These are phyloP conservation scores for Nanorana parkeri DNA, from an alignment of 2,113 vertebrate genomes.

Conservation along the genomic window DNA sequence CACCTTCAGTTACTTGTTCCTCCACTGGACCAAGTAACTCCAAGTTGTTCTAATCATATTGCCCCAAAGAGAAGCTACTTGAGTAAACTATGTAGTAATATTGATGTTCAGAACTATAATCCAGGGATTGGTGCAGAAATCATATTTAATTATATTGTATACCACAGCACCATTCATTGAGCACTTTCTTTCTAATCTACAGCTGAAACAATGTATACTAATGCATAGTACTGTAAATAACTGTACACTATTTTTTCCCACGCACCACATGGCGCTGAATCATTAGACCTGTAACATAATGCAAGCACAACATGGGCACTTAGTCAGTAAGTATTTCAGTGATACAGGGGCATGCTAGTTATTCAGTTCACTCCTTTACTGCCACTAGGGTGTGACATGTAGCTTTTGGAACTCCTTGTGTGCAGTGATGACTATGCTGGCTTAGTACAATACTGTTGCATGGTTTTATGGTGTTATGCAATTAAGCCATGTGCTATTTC, in stretches of 20 bases:
- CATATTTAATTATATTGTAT: too few species aligned
- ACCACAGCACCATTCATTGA: too few species aligned
- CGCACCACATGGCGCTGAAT: neutral
- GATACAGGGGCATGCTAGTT: neutral
- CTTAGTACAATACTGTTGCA: neutral
- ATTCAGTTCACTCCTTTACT: neutral
- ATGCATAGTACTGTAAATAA: too few species aligned
- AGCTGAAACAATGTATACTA: too few species aligned
- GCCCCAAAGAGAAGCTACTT: too few species aligned
- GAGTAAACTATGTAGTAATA: too few species aligned
- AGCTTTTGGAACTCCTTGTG: neutral
- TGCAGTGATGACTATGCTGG: neutral
- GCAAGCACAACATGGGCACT: neutral
- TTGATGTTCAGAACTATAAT: too few species aligned
- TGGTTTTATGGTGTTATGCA: neutral
- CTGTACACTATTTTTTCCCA: neutral
- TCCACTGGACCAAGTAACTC: too few species aligned
- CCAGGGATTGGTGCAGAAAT: too few species aligned
- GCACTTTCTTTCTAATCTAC: too few species aligned
- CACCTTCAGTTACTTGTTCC: too few species aligned
- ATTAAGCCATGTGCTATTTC: neutral
- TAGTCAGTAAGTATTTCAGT: neutral
- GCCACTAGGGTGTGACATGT: neutral
- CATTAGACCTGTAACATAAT: neutral
- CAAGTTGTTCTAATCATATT: too few species aligned